Evolutionary conservation across 2,888 invertebrate genomes (phyloP).

Genomic region (Polydrusus cervinus): DNA sequence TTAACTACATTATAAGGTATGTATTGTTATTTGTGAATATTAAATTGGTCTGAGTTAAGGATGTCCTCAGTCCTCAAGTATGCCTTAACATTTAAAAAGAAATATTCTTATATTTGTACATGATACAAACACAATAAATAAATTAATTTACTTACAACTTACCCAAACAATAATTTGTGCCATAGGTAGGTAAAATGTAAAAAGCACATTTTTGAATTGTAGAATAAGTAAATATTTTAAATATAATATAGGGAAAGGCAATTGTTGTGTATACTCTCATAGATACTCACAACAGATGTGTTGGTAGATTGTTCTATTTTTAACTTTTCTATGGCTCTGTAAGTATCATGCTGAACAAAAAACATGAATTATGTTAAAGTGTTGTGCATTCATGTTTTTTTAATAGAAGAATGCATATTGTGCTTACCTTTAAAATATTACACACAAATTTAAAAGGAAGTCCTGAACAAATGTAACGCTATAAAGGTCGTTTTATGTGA

Average conservation of each 20-base stretch:
- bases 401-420: neutral
- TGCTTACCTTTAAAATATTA: slow-evolving; percentile 6
- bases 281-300: slow-evolving; percentile 12
- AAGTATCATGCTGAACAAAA: neutral
- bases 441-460: neutral
- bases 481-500: slow-evolving; percentile 1
- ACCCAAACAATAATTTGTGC: too few relatives aligned
- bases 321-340: slow-evolving; percentile 1
- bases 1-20: too few relatives aligned
- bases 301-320: slow-evolving; percentile 23
- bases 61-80: too few relatives aligned
- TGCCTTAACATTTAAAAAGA: too few relatives aligned
- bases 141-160: too few relatives aligned
- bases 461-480: neutral
- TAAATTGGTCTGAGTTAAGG: too few relatives aligned
- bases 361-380: slow-evolving; percentile 6
- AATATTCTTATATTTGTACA: too few relatives aligned
- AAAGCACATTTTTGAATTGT: too few relatives aligned
- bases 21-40: too few relatives aligned
- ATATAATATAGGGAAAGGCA: neutral
- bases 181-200: too few relatives aligned
- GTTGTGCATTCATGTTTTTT: slow-evolving; percentile 1
- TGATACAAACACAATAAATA: too few relatives aligned
- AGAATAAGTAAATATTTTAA: too few relatives aligned
- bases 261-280: neutral